These are phyloP conservation scores for Diplodus sargus DNA, from an alignment of 2,797 vertebrate species.

Conservation along the genomic window DNA sequence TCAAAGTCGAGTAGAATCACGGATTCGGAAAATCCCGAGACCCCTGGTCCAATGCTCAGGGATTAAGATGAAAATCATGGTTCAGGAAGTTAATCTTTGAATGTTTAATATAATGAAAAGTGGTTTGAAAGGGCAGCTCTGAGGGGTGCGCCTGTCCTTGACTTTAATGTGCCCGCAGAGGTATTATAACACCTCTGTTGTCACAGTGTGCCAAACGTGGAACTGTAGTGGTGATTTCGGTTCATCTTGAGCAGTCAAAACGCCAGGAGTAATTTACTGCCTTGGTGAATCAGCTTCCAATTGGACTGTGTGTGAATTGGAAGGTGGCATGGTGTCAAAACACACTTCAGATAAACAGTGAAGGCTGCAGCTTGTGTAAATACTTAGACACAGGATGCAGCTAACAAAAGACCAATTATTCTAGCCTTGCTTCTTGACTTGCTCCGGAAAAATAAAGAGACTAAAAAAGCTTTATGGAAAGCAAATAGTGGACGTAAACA, in stretches of 20 bases:
- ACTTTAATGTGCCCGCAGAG: not conserved
- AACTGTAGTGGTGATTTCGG: not conserved
- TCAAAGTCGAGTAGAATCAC: too few relatives aligned
- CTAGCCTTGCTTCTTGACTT: not conserved
- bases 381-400: constrained; percentile 9
- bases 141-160: not conserved
- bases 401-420: not conserved
- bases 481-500: constrained; percentile 10
- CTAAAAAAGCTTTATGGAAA: not conserved
- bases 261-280: constrained; percentile 4
- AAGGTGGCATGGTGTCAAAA: constrained; percentile 8
- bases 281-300: not conserved
- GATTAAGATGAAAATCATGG: not conserved
- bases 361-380: constrained; percentile 11
- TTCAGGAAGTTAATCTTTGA: not conserved
- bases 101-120: not conserved
- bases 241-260: not conserved
- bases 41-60: not conserved
- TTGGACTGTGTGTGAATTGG: not conserved
- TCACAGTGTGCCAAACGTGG: not conserved
- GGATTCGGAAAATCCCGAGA: too few relatives aligned
- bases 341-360: constrained; percentile 16
- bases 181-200: constrained; percentile 4
- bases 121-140: not conserved
- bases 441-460: not conserved